Percentiles rank a stretch among this genome's conserved stretches.
Evolutionary conservation across 2,113 vertebrate genomes (phyloP).

Genomic region (Collichthys lucidus): DNA sequence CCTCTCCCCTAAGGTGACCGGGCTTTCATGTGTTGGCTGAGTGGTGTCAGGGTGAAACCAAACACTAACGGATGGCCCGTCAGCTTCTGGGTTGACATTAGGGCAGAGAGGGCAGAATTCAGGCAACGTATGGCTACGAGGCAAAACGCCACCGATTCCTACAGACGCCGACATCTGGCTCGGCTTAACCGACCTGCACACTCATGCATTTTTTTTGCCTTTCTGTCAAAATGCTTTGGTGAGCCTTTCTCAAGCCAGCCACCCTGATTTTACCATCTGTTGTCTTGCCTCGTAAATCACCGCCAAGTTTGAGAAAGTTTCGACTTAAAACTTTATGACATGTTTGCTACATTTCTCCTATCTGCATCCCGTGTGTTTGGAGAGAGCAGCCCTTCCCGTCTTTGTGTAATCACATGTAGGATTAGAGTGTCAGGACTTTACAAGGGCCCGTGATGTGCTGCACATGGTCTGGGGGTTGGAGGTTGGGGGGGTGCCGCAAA

Average conservation of each 20-base stretch:
- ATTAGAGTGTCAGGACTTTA: constrained; percentile 31
- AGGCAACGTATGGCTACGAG: constrained; percentile 21
- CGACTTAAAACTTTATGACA: constrained; percentile 46
- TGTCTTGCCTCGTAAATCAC: constrained; percentile 56
- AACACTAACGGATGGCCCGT: constrained; percentile 55
- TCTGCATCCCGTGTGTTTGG: constrained; percentile 26
- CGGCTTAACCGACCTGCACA: constrained; percentile 47
- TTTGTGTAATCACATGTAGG: constrained; percentile 28
- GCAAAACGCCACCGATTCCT: constrained; percentile 50
- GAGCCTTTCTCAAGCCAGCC: constrained; percentile 25
- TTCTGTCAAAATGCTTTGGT: constrained; percentile 50
- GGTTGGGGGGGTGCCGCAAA: background rate
- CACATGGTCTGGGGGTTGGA: constrained; percentile 11
- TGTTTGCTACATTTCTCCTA: constrained; percentile 47
- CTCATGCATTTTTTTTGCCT: too few relatives aligned
- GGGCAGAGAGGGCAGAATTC: constrained; percentile 50
- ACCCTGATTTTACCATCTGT: constrained; percentile 60
- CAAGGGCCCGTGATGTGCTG: constrained; percentile 25
- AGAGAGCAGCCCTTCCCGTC: constrained; percentile 4
- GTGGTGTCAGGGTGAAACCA: constrained; percentile 47
- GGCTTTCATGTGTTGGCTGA: constrained; percentile 34
- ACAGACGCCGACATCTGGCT: constrained; percentile 75
- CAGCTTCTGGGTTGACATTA: constrained; percentile 55
- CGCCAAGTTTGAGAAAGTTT: background rate
- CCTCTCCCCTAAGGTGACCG: constrained; percentile 10